Evolutionary conservation across 2,113 vertebrate genomes (phyloP), one percentile per base, ranked within the genome.

Genomic region (Numida meleagris): DNA sequence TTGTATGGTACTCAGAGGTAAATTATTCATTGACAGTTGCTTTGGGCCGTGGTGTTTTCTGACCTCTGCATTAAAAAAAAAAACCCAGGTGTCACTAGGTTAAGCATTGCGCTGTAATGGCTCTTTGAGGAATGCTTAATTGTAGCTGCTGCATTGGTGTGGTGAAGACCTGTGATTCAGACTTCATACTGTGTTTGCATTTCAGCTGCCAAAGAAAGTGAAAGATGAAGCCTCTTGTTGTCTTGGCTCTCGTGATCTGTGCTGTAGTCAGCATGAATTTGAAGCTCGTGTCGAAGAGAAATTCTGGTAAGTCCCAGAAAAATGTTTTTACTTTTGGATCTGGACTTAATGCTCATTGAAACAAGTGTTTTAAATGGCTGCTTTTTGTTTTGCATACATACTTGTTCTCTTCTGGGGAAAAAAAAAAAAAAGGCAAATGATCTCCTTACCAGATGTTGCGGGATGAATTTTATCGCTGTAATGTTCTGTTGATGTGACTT

Each of bases 271-370:
- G 98, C 96, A 98, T 98, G 93, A 98, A 98, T 93, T 96, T 99
- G 96, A 99, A 99, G 97, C 98, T 99, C 74, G 98, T 99, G 93
- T 99, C 99, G 94, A 99, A 99, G 97, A 99, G 99, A 97, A 99
- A 99, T 97, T 99, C 99, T 93, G 99, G 99, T 99, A 98, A 98
- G 99, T 97, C 79, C 48, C 62, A 93, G 72, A 86, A 77, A 94
- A 95, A 62, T 61, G 34, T 78, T 88, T 93, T 67, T 86, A 23
- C 53, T 82, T 92, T 94, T 83, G 86, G 72, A 68, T 95, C 53
- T 90, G 92, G 82, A 85, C 71, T 62, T 43, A 68, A 14, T 84
- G 16, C 4, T 76, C 33, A 61, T 88, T 53, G 50, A 68, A 20
- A 70, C 40, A 48, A 82, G 55, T 11, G 8, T 71, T 94, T 88